A percentile compares a stretch with the other conserved stretches of the same genome.
Evolutionary conservation across 53 echinoderm and acorn worm species (phyloP).

Genomic region (Echinarachnius parma): DNA sequence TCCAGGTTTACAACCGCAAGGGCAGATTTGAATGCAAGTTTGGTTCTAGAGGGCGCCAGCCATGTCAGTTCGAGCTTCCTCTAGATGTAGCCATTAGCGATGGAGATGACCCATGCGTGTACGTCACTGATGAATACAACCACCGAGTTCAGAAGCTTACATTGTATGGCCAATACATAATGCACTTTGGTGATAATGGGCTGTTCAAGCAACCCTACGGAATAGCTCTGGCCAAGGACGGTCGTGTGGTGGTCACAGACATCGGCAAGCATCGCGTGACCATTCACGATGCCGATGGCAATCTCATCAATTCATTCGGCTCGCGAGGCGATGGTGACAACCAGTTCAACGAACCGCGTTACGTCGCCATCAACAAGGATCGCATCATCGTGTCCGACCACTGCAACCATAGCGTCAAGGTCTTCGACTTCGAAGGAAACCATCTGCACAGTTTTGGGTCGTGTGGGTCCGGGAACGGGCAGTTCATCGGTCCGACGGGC

Average conservation of each 20-base stretch:
- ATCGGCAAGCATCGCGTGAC: constrained; percentile 98
- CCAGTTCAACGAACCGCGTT: constrained; percentile 98
- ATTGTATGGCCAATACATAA: constrained; percentile 87
- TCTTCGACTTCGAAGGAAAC: constrained; percentile 81
- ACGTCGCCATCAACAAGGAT: constrained; percentile 75
- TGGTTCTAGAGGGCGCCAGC: constrained; percentile 85
- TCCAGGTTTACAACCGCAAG: constrained; percentile 96
- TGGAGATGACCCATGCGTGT: constrained; percentile 89
- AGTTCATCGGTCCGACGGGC: constrained; percentile 98
- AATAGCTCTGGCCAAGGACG: constrained; percentile 75
- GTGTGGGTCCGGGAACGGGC: constrained; percentile 93
- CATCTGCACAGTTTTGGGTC: constrained; percentile 88
- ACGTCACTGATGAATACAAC: constrained; percentile 98
- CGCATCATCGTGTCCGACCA: constrained; percentile 93
- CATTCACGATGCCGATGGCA: constrained; percentile 83
- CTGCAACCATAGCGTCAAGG: constrained; percentile 97
- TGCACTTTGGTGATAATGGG: constrained; percentile 97
- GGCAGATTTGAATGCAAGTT: constrained; percentile 98
- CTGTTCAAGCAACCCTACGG: constrained; percentile 98
- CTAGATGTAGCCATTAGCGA: constrained; percentile 85
- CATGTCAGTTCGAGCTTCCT: constrained; percentile 94
- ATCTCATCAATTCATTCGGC: constrained; percentile 76
- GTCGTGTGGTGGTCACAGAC: constrained; percentile 85
- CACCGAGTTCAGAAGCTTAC: constrained; percentile 98
- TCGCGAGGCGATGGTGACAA: constrained; percentile 87